Base-by-base conservation (phyloP, 2,888 invertebrate species). In the Dusona sp. region DNA sequence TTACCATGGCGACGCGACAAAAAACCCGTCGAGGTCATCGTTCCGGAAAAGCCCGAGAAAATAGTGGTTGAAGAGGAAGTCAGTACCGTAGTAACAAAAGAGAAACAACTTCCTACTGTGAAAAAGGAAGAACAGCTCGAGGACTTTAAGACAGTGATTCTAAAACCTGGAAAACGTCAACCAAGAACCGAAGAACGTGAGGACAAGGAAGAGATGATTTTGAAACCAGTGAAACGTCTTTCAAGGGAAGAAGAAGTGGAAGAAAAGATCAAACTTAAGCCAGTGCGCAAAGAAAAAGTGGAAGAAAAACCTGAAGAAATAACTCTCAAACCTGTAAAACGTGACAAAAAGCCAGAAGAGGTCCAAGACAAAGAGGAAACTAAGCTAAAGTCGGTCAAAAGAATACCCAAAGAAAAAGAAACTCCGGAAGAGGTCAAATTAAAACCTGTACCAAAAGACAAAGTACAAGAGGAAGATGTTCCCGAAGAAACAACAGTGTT, bases 401-500 rank as follows among this genome's bases (percentile, higher is more conserved):
- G 85, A 16, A 57, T 82, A 45, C 87, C 91, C 87, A 80, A 92
- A 90, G 94, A 94, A 82, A 94, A 94, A 85, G 94, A 94, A 85
- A 33, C 80, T 1, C 92, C 93, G 0, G 95, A 95, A 89, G 95
- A 95, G 82, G 89, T 91, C 57, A 88, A 85, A 57, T 85, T 92
- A 2, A 92, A 92, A 79, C 92, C 93, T 45, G 88, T 92, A 0
- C 89, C 85, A 57, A 84, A 85, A 75, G 84, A 85, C 33, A 67
- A 73, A 67, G 73, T 65, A 19, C 65, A 79, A 48, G 75, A 90
- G 83, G 82, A 88, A 78, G 84, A 64, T 42, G 68, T 75, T 11
- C 54, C 79, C 25, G 73, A 61, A 61, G 61, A 61, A 25, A 61
- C 29, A 6, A 7, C 61, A 16, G 29, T 16, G 29, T 16, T 67